Evolutionary conservation across 2,888 invertebrate species (phyloP).

Genomic region (Tiliacea citrago): DNA sequence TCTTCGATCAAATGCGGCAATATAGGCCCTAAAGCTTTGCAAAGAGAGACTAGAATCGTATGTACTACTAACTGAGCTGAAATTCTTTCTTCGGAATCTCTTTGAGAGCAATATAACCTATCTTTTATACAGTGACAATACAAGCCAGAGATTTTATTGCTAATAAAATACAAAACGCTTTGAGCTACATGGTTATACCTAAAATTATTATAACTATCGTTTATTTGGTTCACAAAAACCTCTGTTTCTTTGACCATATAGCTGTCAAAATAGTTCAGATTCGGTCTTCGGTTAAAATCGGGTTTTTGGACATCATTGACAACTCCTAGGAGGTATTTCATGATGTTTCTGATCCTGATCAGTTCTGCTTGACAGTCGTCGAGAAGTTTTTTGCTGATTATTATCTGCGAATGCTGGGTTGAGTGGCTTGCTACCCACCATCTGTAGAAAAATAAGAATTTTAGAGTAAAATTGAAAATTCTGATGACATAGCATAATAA

Average conservation of each 20-base stretch:
- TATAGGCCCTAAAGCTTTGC: constrained; percentile 94
- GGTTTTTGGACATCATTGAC: constrained; percentile 85
- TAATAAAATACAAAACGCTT: constrained; percentile 80
- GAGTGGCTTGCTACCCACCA: constrained; percentile 99
- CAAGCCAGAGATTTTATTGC: constrained; percentile 93
- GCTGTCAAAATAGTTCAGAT: constrained; percentile 91
- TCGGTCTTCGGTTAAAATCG: constrained; percentile 74
- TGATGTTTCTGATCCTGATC: constrained; percentile 94
- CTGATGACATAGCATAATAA: neutral
- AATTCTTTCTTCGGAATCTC: constrained; percentile 90
- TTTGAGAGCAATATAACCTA: constrained; percentile 94
- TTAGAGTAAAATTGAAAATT: neutral
- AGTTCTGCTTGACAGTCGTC: constrained; percentile 94
- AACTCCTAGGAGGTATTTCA: constrained; percentile 96
- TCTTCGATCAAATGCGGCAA: constrained; percentile 97
- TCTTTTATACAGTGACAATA: constrained; percentile 96
- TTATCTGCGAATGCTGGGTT: constrained; percentile 94
- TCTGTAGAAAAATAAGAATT: constrained; percentile 82
- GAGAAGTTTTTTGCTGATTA: constrained; percentile 94
- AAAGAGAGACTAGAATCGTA: constrained; percentile 92
- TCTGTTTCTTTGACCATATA: constrained; percentile 94
- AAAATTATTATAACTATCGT: constrained; percentile 79
- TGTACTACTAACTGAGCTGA: constrained; percentile 93
- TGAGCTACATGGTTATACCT: constrained; percentile 83
- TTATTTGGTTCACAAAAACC: constrained; percentile 91